Evolutionary conservation across 2,797 vertebrate species (phyloP).

Genomic region (Scyliorhinus canicula): DNA sequence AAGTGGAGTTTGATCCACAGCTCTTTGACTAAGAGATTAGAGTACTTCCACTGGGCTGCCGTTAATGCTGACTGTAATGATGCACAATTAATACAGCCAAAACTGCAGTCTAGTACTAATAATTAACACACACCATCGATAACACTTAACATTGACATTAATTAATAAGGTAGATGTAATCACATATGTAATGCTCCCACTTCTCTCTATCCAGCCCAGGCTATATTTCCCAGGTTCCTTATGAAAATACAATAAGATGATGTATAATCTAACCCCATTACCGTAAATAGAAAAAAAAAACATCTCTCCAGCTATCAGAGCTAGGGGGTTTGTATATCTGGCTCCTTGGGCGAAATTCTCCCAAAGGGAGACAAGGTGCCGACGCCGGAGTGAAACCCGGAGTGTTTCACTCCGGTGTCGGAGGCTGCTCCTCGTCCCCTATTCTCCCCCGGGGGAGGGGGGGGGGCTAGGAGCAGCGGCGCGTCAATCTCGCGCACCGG

Average conservation of each 20-base stretch:
- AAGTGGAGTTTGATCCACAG: not conserved
- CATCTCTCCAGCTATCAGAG: not conserved
- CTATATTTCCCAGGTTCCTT: not conserved
- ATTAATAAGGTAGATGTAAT: not conserved
- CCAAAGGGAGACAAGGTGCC: no score
- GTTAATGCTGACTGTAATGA: not conserved
- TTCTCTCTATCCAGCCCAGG: not conserved
- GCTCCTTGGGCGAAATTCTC: no score
- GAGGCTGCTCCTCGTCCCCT: no score
- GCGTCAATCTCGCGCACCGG: no score
- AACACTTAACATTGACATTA: not conserved
- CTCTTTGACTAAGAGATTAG: not conserved
- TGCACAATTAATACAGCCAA: not conserved
- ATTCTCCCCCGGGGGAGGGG: no score
- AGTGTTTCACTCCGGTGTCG: no score
- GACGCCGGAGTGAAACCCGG: no score
- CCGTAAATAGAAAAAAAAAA: not conserved
- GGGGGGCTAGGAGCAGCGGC: no score
- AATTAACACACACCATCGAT: not conserved
- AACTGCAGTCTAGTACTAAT: not conserved
- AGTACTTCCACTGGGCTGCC: not conserved
- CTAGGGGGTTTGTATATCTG: not conserved
- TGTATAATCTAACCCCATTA: not conserved
- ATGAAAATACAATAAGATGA: not conserved
- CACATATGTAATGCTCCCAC: not conserved